These are phyloP conservation scores for Myopa tessellatipennis DNA, from an alignment of 2,888 invertebrate species.

Conservation along the genomic window DNA sequence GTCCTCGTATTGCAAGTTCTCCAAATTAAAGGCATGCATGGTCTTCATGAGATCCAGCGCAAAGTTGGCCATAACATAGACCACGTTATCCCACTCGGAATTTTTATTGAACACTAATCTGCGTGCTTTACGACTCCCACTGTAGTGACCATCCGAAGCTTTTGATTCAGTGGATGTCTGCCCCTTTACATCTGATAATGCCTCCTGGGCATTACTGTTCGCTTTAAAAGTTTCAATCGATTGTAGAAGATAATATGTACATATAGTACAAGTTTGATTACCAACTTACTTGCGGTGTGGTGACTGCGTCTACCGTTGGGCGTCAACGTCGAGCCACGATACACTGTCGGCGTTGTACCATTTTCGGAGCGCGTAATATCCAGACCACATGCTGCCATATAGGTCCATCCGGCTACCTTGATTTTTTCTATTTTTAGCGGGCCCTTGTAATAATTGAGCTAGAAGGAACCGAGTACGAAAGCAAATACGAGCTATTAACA, in stretches of 20 bases:
- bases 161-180: neutral
- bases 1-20: slow-evolving; percentile 71
- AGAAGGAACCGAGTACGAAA: slow-evolving; percentile 20
- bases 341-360: slow-evolving; percentile 63
- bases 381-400: slow-evolving; percentile 96
- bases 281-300: slow-evolving; percentile 47
- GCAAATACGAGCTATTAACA: neutral
- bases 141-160: slow-evolving; percentile 30
- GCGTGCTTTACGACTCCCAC: slow-evolving; percentile 45
- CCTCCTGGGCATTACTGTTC: neutral
- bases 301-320: slow-evolving; percentile 64
- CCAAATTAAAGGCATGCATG: slow-evolving; percentile 72
- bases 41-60: slow-evolving; percentile 79
- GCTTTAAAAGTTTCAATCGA: neutral
- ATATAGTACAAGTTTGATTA: neutral
- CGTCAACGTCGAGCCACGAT: slow-evolving; percentile 60
- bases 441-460: slow-evolving; percentile 73
- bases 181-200: slow-evolving; percentile 24
- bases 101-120: slow-evolving; percentile 54
- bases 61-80: slow-evolving; percentile 76
- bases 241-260: too few relatives aligned
- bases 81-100: slow-evolving; percentile 65
- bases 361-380: slow-evolving; percentile 77
- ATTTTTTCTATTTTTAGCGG: slow-evolving; percentile 90
- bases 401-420: slow-evolving; percentile 95